Conservation (phyloP, 2,113 vertebrate genomes). For the Boulengeromyrus knoepffleri region DNA sequence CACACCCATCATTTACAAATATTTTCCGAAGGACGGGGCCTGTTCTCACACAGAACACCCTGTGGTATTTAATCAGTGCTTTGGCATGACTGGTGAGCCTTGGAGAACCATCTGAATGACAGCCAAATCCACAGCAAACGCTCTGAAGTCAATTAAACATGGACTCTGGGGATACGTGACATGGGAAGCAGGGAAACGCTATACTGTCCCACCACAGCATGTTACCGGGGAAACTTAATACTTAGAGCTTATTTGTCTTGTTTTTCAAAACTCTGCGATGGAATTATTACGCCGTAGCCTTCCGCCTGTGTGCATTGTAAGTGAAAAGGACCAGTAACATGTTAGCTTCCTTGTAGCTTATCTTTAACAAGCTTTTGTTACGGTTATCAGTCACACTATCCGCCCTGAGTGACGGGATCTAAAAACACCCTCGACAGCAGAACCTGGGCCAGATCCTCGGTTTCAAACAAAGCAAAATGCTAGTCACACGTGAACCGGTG, state of each 20-base stretch:
- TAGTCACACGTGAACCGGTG: neutral
- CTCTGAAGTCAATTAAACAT: neutral
- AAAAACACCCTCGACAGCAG: neutral
- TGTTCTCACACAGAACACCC: neutral
- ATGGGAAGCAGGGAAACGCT: neutral
- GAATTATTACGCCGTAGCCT: neutral
- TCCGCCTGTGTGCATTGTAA: neutral
- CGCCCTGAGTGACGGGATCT: neutral
- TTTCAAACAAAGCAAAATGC: neutral
- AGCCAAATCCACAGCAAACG: neutral
- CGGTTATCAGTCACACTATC: neutral
- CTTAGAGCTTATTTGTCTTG: neutral
- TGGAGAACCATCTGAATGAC: neutral
- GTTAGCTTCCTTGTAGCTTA: neutral
- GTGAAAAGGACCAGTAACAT: neutral
- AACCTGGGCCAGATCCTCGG: neutral
- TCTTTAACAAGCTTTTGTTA: neutral
- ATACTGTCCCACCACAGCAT: neutral
- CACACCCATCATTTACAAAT: neutral
- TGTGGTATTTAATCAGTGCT: neutral
- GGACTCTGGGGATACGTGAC: neutral
- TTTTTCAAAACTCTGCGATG: neutral
- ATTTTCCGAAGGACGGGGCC: neutral
- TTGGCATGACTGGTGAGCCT: neutral
- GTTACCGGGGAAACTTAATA: neutral